Evolutionary conservation across 2,888 invertebrate genomes (phyloP).

Genomic region (Pasiphila rectangulata): DNA sequence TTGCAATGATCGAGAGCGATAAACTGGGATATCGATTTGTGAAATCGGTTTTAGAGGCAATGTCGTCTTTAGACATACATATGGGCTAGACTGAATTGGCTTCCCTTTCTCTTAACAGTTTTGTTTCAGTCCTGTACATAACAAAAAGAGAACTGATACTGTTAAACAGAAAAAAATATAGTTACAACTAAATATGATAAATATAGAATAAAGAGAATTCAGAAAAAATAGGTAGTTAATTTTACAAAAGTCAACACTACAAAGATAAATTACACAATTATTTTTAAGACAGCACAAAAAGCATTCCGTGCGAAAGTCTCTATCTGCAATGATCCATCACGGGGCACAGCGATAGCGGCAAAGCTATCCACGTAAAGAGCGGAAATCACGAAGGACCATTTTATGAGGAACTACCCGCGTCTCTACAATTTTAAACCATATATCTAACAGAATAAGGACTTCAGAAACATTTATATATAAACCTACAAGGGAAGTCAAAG

Average conservation of each 20-base stretch:
- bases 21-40: conserved; percentile 25
- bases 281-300: conserved; percentile 4
- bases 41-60: conserved; percentile 15
- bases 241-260: neutral
- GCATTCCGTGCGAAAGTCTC: conserved; percentile 9
- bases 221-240: too few relatives aligned
- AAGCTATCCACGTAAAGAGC: conserved; percentile 30
- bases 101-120: too few relatives aligned
- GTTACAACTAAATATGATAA: too few relatives aligned
- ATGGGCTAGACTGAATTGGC: too few relatives aligned
- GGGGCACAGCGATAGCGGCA: conserved; percentile 25
- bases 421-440: conserved; percentile 28
- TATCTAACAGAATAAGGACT: conserved; percentile 1
- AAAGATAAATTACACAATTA: conserved; percentile 8
- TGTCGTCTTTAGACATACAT: too few relatives aligned
- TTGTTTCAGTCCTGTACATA: too few relatives aligned
- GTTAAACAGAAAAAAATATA: too few relatives aligned
- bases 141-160: too few relatives aligned
- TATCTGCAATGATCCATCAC: conserved; percentile 28
- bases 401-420: conserved; percentile 47
- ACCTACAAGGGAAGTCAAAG: conserved; percentile 20
- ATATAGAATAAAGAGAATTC: too few relatives aligned
- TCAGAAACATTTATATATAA: conserved; percentile 7
- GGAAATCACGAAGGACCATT: conserved; percentile 39
- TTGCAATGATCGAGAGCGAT: conserved; percentile 27